phyloP scores from a whole-genome alignment of 2,888 invertebrate genomes.

The Heteromyza rotundicornis region DNA sequence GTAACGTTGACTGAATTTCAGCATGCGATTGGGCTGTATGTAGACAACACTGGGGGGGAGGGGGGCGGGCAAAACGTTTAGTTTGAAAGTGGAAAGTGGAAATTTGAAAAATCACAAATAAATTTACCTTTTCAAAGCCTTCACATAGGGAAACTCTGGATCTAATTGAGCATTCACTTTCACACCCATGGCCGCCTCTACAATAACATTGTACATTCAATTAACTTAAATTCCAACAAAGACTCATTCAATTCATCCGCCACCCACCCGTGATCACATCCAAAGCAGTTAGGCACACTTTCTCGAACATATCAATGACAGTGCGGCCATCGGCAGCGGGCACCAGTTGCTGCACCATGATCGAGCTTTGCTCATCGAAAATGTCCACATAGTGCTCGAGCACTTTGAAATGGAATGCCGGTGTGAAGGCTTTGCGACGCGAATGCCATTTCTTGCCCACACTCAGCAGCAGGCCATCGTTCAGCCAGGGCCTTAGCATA shows the following conservation, averaged over 20 bases:
- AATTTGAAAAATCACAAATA: background rate
- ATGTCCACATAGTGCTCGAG: constrained; percentile 73
- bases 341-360: constrained; percentile 67
- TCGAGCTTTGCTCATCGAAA: constrained; percentile 69
- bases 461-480: constrained; percentile 49
- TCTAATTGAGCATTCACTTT: constrained; percentile 65
- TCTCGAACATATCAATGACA: constrained; percentile 67
- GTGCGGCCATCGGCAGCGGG: constrained; percentile 50
- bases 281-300: constrained; percentile 67
- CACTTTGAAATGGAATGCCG: constrained; percentile 80
- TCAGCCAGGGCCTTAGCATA: constrained; percentile 45
- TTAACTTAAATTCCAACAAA: constrained; percentile 47
- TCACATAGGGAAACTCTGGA: constrained; percentile 71
- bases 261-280: constrained; percentile 65
- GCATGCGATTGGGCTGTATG: constrained; percentile 41
- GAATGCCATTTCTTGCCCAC: constrained; percentile 67
- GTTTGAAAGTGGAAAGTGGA: constrained; percentile 62
- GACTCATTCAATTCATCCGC: background rate
- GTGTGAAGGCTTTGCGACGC: constrained; percentile 74
- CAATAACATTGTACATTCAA: constrained; percentile 70
- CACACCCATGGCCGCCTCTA: constrained; percentile 60
- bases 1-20: constrained; percentile 41
- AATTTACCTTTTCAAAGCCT: constrained; percentile 69
- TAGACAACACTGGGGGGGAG: constrained; percentile 51
- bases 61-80: constrained; percentile 53